phyloP scores from a whole-genome alignment of 2,797 vertebrate genomes.

The Tinamus major region DNA sequence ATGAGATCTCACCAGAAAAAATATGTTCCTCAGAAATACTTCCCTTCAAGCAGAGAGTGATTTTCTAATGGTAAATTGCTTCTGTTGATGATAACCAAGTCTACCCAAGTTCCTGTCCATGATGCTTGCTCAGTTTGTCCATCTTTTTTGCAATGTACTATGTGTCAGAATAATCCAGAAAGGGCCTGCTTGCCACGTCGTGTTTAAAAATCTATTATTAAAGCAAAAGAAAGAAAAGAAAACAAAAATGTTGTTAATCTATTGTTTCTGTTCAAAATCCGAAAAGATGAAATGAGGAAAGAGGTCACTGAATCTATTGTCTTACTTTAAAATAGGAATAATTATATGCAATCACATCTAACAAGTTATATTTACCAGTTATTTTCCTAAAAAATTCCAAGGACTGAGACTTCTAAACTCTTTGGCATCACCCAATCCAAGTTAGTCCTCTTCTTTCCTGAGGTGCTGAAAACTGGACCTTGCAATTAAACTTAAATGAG shows the following conservation, averaged over 20 bases:
- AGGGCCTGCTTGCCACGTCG: neutral
- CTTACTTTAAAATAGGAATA: slow-evolving; percentile 25
- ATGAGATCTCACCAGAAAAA: neutral
- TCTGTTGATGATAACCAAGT: neutral
- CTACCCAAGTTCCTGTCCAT: neutral
- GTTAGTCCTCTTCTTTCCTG: neutral
- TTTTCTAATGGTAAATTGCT: neutral
- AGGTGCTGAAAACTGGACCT: neutral
- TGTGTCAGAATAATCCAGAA: slow-evolving; percentile 33
- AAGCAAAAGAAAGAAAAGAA: neutral
- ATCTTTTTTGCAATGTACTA: neutral
- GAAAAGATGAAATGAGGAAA: slow-evolving; percentile 7
- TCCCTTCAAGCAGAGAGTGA: neutral
- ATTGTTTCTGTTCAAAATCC: neutral
- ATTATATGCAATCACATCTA: slow-evolving; percentile 52
- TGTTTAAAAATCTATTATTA: neutral
- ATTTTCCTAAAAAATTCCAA: neutral
- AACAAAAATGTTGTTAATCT: neutral
- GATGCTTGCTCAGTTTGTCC: neutral
- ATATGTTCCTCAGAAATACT: neutral
- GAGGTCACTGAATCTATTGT: slow-evolving; percentile 7
- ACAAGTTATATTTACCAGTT: neutral
- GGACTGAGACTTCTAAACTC: slow-evolving; percentile 24
- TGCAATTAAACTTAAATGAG: neutral
- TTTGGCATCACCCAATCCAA: neutral